Base-by-base conservation (phyloP, 1,140 invertebrate species). In the Drosophila triauraria region DNA sequence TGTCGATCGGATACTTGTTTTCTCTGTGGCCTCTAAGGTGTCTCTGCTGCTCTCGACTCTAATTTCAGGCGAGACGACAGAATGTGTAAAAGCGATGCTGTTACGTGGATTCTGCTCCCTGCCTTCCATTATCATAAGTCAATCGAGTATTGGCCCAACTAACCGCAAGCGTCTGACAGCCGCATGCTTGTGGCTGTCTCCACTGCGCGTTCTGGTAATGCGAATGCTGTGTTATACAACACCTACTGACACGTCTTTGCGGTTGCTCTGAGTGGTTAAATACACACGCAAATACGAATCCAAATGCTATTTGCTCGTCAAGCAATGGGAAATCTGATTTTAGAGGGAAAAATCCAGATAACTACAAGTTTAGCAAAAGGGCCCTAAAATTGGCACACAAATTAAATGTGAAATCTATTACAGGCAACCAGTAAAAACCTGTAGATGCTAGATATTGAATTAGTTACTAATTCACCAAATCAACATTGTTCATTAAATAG, bases 121-220 rank as follows among this genome's bases (percentile, higher is more conserved):
- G 50, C 65, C 75, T 76, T 44, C 54, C 60, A 72, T 77, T 84
- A 74, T 75, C 63, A 81, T 53, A 76, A 78, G 82, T 77, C 76
- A 85, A 79, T 82, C 64, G 58, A 10, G 44, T 57, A 50, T 70
- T 54, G 27, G 57, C 72, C 46, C 56, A 69, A 50, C 70, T 38
- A 74, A 87, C 83, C 83, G 57, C 81, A 77, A 61, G 8, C 40
- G 56, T 58, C 46, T 77, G 63, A 68, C 61, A 68, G 58, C 65
- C 69, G 68, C 76, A 88, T 83, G 60, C 63, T 77, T 87, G 84
- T 83, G 80, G 84, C 59, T 69, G 60, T 61, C 54, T 17, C 42
- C 27, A 48, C 58, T 56, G 38, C 20, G 44, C 46, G 57, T 61
- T 64, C 57, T 65, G 61, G 53, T 62, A 71, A 78, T 65, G 35